Evolutionary conservation across 2,797 vertebrate species (phyloP).

Genomic region (Carapus acus): DNA sequence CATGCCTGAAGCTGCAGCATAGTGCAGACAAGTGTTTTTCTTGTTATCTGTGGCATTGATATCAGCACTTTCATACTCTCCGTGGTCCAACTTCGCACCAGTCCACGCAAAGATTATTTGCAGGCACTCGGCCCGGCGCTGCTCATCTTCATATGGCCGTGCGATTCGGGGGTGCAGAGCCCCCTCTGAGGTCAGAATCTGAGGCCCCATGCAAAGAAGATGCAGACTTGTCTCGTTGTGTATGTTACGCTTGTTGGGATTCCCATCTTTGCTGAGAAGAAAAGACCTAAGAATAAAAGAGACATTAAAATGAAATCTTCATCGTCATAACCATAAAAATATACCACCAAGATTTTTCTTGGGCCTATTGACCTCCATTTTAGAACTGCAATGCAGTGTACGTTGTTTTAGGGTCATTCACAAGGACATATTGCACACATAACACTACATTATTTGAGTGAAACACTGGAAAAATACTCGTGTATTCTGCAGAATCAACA

Average conservation of each 20-base stretch:
- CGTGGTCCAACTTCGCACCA: constrained; percentile 93
- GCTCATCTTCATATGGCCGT: constrained; percentile 84
- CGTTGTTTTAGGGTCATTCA: too few species aligned
- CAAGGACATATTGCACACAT: too few species aligned
- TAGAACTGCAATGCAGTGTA: too few species aligned
- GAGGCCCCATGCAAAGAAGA: constrained; percentile 95
- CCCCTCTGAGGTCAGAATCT: constrained; percentile 89
- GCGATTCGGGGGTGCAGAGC: constrained; percentile 85
- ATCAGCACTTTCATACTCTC: constrained; percentile 89
- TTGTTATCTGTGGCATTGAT: constrained; percentile 92
- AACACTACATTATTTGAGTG: too few species aligned
- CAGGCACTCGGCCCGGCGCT: constrained; percentile 86
- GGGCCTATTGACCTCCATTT: too few species aligned
- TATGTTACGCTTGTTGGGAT: constrained; percentile 97
- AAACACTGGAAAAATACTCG: too few species aligned
- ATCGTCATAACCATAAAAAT: too few species aligned
- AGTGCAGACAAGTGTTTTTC: constrained; percentile 94
- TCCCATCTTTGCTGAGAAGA: constrained; percentile 92
- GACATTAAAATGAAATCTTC: not conserved
- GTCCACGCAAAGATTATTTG: constrained; percentile 92
- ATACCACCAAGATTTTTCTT: too few species aligned
- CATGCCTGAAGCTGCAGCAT: constrained; percentile 97
- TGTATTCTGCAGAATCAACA: too few species aligned
- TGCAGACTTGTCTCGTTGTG: constrained; percentile 97
- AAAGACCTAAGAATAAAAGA: constrained; percentile 77